Evolutionary conservation across 2,797 vertebrate species (phyloP).

Genomic region (Apodemus agrarius): DNA sequence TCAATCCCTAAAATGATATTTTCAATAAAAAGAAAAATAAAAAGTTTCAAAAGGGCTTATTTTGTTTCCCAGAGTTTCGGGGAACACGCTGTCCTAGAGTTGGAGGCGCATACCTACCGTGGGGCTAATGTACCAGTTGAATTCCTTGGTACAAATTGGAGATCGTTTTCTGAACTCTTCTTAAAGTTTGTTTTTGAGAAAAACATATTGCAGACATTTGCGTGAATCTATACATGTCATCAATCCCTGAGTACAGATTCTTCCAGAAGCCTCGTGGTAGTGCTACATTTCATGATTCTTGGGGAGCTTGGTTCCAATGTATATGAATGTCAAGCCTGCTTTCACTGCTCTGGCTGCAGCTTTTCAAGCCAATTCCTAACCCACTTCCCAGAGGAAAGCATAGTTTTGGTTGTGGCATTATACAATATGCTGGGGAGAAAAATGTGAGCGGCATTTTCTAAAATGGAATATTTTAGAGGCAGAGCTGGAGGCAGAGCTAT

Average conservation of each 20-base stretch:
- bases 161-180: conserved; percentile 52
- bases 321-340: neutral
- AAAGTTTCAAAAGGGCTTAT: conserved; percentile 26
- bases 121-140: neutral
- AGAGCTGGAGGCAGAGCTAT: neutral
- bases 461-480: neutral
- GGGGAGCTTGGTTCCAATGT: neutral
- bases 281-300: neutral
- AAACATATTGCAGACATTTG: neutral
- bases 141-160: conserved; percentile 9
- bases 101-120: neutral
- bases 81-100: neutral
- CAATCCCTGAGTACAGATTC: neutral
- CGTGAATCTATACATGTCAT: neutral
- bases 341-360: neutral
- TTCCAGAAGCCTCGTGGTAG: neutral
- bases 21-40: conserved; percentile 60
- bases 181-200: conserved; percentile 59
- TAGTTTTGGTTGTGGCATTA: conserved; percentile 8
- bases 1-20: conserved; percentile 56
- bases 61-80: conserved; percentile 37
- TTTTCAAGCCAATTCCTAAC: conserved; percentile 15
- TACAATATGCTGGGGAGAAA: neutral
- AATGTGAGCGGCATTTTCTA: neutral
- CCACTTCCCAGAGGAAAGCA: neutral